Conservation (phyloP, 2,797 vertebrate species). For the Platyrinchus mystaceus region DNA sequence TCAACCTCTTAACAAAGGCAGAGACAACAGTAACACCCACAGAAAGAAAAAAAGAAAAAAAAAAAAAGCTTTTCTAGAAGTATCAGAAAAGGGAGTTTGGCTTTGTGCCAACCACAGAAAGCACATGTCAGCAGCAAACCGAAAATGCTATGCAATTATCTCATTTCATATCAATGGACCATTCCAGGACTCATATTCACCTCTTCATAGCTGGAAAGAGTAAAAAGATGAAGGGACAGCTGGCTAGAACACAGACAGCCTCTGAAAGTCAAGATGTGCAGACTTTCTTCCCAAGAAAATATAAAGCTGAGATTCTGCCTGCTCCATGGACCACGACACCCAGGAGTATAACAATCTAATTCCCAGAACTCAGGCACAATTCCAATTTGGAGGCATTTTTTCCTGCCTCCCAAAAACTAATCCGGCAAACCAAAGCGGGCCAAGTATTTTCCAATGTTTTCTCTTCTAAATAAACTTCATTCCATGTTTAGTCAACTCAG, state of each 20-base stretch:
- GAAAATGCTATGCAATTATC: background rate
- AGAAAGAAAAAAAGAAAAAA: background rate
- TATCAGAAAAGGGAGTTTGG: background rate
- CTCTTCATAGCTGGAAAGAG: background rate
- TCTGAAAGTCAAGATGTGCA: background rate
- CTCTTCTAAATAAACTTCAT: background rate
- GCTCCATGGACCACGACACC: background rate
- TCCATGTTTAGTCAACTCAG: background rate
- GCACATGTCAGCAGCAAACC: background rate
- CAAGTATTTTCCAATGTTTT: background rate
- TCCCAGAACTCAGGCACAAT: background rate
- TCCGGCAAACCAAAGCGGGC: background rate
- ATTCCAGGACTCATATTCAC: background rate
- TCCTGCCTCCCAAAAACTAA: background rate
- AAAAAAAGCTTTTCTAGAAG: background rate
- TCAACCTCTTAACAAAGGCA: background rate
- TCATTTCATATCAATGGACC: background rate
- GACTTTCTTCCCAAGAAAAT: background rate
- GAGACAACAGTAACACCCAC: background rate
- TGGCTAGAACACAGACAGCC: background rate
- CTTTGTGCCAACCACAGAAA: background rate
- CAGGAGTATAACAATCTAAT: background rate
- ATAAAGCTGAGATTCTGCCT: background rate
- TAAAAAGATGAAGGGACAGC: background rate
- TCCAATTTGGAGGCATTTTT: background rate